Conservation (phyloP, 2,113 vertebrate genomes). For the Peromyscus maniculatus region DNA sequence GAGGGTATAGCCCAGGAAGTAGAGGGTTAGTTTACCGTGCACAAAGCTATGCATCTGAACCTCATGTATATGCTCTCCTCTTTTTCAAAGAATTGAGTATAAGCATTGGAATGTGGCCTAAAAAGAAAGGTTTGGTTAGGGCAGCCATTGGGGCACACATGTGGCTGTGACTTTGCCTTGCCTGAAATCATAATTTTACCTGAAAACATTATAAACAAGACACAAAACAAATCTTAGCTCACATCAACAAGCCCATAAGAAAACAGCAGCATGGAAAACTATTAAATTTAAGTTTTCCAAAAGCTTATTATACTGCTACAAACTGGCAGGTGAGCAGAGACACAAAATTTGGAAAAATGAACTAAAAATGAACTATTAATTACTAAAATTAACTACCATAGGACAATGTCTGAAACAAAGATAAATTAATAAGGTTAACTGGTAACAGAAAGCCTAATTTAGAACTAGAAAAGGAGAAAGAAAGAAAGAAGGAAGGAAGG, state of each 20-base stretch:
- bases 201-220: neutral
- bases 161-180: neutral
- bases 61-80: neutral
- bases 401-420: neutral
- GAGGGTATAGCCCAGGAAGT: neutral
- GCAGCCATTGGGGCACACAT: neutral
- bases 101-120: neutral
- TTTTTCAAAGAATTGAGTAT: neutral
- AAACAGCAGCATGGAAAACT: neutral
- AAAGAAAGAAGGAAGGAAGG: neutral
- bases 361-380: constrained; percentile 1
- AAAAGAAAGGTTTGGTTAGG: neutral
- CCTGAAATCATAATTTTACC: neutral
- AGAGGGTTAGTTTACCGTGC: neutral
- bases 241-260: neutral
- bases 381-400: neutral
- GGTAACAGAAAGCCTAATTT: neutral
- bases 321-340: neutral
- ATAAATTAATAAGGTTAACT: neutral
- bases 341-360: neutral
- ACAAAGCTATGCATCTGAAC: neutral
- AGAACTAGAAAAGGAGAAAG: neutral
- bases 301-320: neutral
- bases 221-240: neutral
- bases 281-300: neutral